Conservation (phyloP, 1,140 invertebrate genomes). For the Drosophila teissieri region DNA sequence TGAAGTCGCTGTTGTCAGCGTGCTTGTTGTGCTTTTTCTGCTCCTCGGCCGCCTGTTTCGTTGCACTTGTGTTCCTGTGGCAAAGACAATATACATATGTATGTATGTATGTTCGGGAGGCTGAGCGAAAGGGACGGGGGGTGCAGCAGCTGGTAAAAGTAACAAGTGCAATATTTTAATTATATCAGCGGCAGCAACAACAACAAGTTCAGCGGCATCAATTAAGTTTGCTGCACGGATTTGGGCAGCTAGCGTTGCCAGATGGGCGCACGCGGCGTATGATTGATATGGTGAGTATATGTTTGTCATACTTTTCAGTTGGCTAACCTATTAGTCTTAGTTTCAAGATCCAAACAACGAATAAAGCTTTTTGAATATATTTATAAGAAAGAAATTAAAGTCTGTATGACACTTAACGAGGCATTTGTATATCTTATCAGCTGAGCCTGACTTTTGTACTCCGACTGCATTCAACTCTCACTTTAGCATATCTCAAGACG, state of each 20-base stretch:
- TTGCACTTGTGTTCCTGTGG: constrained; percentile 24
- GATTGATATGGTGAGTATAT: constrained; percentile 13
- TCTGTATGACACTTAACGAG: too few relatives aligned
- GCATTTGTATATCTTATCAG: too few relatives aligned
- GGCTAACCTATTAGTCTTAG: too few relatives aligned
- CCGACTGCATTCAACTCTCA: neutral
- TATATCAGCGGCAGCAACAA: constrained; percentile 51
- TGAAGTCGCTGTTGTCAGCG: constrained; percentile 51
- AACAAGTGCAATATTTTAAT: constrained; percentile 84
- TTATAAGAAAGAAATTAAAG: too few relatives aligned
- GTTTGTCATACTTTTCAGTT: too few relatives aligned
- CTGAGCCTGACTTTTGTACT: too few relatives aligned
- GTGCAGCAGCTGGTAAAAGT: constrained; percentile 42
- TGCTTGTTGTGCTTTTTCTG: constrained; percentile 52
- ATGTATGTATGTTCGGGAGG: neutral
- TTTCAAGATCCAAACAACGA: too few relatives aligned
- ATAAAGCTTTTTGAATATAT: too few relatives aligned
- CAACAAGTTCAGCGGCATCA: constrained; percentile 42
- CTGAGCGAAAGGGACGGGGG: constrained; percentile 13
- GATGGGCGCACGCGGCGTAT: constrained; percentile 45
- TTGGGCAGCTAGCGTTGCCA: constrained; percentile 55
- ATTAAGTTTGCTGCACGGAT: constrained; percentile 45
- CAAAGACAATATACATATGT: constrained; percentile 23
- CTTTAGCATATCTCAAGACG: neutral
- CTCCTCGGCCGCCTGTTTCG: constrained; percentile 28